These are phyloP conservation scores for Drosophila azteca DNA, from an alignment of 1,140 invertebrate genomes.

Conservation along the genomic window DNA sequence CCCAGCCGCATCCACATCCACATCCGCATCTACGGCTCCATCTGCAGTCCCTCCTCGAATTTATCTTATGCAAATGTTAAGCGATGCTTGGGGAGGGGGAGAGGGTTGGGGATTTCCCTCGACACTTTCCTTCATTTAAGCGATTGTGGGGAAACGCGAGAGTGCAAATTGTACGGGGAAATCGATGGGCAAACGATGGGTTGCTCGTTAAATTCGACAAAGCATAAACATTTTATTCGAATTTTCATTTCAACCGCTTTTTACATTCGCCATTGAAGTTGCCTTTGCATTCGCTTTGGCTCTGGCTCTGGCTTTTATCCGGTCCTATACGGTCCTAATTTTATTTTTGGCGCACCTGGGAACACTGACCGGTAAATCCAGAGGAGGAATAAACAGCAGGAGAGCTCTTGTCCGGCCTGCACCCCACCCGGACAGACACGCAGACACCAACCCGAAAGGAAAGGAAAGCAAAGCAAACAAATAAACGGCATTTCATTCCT, in stretches of 20 bases:
- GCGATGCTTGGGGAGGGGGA: neutral
- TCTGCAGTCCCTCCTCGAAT: constrained; percentile 1
- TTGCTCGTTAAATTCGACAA: constrained; percentile 72
- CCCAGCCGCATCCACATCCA: constrained; percentile 37
- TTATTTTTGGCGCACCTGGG: constrained; percentile 54
- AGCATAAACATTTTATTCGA: constrained; percentile 65
- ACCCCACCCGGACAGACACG: neutral
- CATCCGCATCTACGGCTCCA: constrained; percentile 14
- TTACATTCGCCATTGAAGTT: too few species aligned
- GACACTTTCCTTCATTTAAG: constrained; percentile 64
- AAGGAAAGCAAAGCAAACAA: constrained; percentile 33
- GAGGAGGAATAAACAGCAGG: constrained; percentile 14
- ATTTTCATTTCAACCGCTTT: constrained; percentile 55
- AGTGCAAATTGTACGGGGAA: constrained; percentile 32
- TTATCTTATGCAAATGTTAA: constrained; percentile 64
- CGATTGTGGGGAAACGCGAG: constrained; percentile 18
- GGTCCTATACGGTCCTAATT: constrained; percentile 36
- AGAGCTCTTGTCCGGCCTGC: constrained; percentile 46
- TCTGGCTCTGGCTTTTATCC: neutral
- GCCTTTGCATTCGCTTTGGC: too few species aligned
- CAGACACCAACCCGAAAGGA: constrained; percentile 3
- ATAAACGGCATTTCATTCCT: constrained; percentile 24
- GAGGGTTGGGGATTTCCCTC: constrained; percentile 2
- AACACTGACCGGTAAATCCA: constrained; percentile 32
- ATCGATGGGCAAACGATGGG: constrained; percentile 39